These are phyloP conservation scores for Drosophila parabipectinata DNA, from an alignment of 1,140 invertebrate species.

Conservation along the genomic window DNA sequence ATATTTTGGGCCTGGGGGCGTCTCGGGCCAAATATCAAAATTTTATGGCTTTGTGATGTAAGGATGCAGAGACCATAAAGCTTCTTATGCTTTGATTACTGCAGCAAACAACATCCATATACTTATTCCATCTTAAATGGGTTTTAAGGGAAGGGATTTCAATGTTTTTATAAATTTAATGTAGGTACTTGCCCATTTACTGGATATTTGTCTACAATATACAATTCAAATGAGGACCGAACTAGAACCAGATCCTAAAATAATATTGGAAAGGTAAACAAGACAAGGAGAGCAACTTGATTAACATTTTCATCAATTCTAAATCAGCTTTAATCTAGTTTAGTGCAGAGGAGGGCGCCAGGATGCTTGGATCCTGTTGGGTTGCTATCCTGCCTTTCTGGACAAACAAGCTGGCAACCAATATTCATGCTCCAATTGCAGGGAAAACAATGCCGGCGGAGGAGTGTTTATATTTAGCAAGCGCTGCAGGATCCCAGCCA, in stretches of 20 bases:
- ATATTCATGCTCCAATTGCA: conserved; percentile 81
- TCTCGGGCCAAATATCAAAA: conserved; percentile 36
- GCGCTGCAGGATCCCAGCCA: conserved; percentile 41
- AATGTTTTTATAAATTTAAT: no score
- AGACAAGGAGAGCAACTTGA: conserved; percentile 6
- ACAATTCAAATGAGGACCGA: not conserved
- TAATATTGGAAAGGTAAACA: not conserved
- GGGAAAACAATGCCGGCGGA: conserved; percentile 70
- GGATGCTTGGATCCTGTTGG: conserved; percentile 15
- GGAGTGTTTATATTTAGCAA: conserved; percentile 80
- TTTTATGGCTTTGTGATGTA: conserved; percentile 41
- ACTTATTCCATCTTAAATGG: no score
- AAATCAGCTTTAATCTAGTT: conserved; percentile 38
- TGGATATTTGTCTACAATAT: not conserved
- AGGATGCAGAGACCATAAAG: conserved; percentile 1
- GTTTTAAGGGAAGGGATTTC: no score
- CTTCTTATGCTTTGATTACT: conserved; percentile 1
- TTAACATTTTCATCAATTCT: conserved; percentile 25
- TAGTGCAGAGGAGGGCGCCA: conserved; percentile 25
- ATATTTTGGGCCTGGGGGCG: conserved; percentile 30
- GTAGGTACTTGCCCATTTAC: not conserved
- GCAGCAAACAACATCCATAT: not conserved
- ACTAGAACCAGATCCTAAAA: not conserved
- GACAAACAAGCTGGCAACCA: conserved; percentile 46
- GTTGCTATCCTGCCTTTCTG: conserved; percentile 20